Evolutionary conservation across 2,888 invertebrate genomes (phyloP).

Genomic region (Monochamus alternatus): DNA sequence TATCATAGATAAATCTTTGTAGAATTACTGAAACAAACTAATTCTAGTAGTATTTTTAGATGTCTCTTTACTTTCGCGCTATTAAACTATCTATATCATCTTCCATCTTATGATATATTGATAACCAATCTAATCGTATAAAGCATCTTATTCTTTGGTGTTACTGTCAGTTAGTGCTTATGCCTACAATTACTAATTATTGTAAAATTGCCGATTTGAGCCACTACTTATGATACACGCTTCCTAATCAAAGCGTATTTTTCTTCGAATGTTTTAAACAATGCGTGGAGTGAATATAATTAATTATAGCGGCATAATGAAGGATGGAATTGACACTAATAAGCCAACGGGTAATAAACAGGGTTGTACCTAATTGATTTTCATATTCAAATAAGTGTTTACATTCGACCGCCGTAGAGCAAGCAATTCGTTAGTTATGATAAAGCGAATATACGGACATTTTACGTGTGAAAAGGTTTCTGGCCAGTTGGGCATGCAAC

Average conservation of each 20-base stretch:
- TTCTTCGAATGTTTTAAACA: constrained; percentile 6
- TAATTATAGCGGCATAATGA: constrained; percentile 26
- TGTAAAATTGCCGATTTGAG: too few species aligned
- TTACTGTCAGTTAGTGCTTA: too few species aligned
- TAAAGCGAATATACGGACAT: constrained; percentile 60
- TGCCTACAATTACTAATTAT: too few species aligned
- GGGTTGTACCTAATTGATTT: constrained; percentile 58
- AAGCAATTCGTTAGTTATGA: constrained; percentile 69
- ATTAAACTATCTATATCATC: too few species aligned
- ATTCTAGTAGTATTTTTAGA: too few species aligned
- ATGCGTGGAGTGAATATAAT: constrained; percentile 15
- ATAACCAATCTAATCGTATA: too few species aligned
- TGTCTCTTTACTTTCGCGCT: too few species aligned
- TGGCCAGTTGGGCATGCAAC: constrained; percentile 58
- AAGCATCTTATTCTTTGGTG: too few species aligned
- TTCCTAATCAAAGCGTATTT: not conserved
- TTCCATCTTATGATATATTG: too few species aligned
- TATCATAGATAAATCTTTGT: too few species aligned
- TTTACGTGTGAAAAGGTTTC: constrained; percentile 60
- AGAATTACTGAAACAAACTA: too few species aligned
- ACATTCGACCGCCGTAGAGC: constrained; percentile 64
- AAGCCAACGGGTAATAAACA: constrained; percentile 49
- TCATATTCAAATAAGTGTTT: constrained; percentile 67
- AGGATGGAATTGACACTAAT: constrained; percentile 46
- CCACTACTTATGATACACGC: not conserved